Base-by-base conservation (phyloP, 2,113 vertebrate genomes). In the Hippotragus niger region DNA sequence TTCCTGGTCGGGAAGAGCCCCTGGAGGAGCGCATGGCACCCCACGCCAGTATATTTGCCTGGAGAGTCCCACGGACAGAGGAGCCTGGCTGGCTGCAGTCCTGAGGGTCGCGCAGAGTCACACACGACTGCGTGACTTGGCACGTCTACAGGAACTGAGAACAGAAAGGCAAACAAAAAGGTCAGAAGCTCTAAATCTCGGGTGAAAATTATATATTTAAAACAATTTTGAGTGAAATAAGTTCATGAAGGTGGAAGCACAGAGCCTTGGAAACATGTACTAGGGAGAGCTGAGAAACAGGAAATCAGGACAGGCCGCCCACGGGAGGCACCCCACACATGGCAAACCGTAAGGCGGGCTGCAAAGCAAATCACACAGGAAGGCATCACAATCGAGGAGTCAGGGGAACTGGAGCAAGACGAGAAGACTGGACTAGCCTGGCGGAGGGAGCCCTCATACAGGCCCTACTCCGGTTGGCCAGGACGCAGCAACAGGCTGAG, bases 111-210 rank as follows among this genome's bases (percentile, higher is more conserved):
- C 2, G 5, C 10, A 21, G 64, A 71, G n/a, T 71, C n/a, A 40
- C 4, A 36, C n/a, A 12, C 2, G 2, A 71, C 67, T 40, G n/a
- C 3, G 67, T 10, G 2, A 71, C 17, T 12, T 23, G 67, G 67
- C 9, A 6, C 2, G 9, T 12, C 19, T 23, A 3, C 29, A 64
- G 47, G n/a, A 91, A 74, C 52, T 76, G 5, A 33, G 15, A 19
- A 71, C 25, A 31, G 5, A 97, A 94, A 96, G 15, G 4, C 33
- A 86, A 90, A 57, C 13, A 36, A 31, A 60, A 91, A 94, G 12
- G 31, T 16, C 52, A 27, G 8, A 80, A 40, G 17, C 12, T 87
- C 17, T 92, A 58, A 80, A 57, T 84, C 17, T 55, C 71, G 3
- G 17, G 43, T 80, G 60, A 82, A 94, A 88, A 85, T 40, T 84